Percentiles rank a stretch among this genome's conserved stretches.
Conservation (phyloP, 2,797 vertebrate genomes). For the Helarctos malayanus region DNA sequence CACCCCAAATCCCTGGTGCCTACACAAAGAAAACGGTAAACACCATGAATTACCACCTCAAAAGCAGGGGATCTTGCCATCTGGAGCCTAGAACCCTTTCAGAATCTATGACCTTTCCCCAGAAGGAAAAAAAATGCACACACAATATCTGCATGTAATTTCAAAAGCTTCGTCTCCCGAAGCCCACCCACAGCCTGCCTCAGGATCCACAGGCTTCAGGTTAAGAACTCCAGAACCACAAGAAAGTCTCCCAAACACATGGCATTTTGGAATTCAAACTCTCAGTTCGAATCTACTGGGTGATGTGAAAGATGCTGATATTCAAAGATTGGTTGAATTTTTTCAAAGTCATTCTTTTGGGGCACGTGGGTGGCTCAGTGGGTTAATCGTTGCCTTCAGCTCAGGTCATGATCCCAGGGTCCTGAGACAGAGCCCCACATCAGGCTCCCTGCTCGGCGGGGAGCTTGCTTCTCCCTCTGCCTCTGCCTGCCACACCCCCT, state of each 20-base stretch:
- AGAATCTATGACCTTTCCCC: not conserved
- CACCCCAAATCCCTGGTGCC: conserved; percentile 98
- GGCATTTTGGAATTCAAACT: not conserved
- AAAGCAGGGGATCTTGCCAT: not conserved
- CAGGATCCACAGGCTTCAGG: not conserved
- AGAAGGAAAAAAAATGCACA: not conserved
- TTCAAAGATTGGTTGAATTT: not conserved
- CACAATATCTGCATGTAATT: not conserved
- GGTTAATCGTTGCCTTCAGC: not conserved
- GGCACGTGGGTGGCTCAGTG: not conserved
- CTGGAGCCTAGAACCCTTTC: not conserved
- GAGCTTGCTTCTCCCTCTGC: not conserved
- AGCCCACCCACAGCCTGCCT: not conserved
- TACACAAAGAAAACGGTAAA: conserved; percentile 80
- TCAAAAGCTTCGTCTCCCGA: not conserved
- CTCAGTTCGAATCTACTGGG: not conserved
- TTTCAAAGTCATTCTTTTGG: not conserved
- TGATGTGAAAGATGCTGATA: not conserved
- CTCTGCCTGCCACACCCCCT: not conserved
- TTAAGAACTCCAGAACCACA: not conserved
- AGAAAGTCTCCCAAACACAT: not conserved
- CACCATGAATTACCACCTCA: not conserved
- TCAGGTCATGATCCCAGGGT: not conserved
- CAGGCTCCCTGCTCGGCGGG: not conserved
- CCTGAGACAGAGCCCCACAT: too few species aligned